Conservation (phyloP, 2,113 vertebrate species). For the Natator depressus region DNA sequence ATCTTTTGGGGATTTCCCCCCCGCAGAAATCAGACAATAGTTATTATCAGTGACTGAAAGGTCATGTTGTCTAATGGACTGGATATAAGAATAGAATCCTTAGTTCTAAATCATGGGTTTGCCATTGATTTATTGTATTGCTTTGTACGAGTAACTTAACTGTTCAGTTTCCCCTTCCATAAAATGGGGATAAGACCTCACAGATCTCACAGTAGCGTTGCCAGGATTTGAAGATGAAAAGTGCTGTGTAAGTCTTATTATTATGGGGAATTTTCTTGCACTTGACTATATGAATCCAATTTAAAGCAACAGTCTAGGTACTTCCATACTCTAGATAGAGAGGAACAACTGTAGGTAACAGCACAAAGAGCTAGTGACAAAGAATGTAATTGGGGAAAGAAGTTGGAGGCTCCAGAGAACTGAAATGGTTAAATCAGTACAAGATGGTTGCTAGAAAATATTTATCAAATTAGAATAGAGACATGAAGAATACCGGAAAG, state of each 20-base stretch:
- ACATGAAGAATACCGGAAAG: not conserved
- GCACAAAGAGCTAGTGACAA: not conserved
- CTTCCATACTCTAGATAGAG: too few species aligned
- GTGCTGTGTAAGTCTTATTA: not conserved
- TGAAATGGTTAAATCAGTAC: not conserved
- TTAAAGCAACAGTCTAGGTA: not conserved
- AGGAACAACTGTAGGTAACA: not conserved
- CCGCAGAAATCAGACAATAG: constrained; percentile 64
- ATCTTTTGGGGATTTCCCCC: constrained; percentile 58
- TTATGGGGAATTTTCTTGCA: not conserved
- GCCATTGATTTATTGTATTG: not conserved
- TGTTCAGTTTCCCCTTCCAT: not conserved
- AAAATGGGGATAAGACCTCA: not conserved
- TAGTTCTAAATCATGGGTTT: constrained; percentile 5
- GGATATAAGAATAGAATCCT: constrained; percentile 29
- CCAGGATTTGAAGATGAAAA: not conserved
- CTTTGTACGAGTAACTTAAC: not conserved
- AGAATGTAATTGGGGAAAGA: not conserved
- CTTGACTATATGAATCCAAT: not conserved
- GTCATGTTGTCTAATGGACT: constrained; percentile 40
- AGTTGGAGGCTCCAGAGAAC: not conserved
- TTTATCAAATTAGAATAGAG: not conserved
- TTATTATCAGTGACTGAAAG: constrained; percentile 49
- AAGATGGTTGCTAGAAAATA: not conserved
- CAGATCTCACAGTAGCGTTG: not conserved